Percentiles rank a stretch among this genome's conserved stretches.
Conservation (phyloP, 1,140 invertebrate species). For the Eulimnadia texana region DNA sequence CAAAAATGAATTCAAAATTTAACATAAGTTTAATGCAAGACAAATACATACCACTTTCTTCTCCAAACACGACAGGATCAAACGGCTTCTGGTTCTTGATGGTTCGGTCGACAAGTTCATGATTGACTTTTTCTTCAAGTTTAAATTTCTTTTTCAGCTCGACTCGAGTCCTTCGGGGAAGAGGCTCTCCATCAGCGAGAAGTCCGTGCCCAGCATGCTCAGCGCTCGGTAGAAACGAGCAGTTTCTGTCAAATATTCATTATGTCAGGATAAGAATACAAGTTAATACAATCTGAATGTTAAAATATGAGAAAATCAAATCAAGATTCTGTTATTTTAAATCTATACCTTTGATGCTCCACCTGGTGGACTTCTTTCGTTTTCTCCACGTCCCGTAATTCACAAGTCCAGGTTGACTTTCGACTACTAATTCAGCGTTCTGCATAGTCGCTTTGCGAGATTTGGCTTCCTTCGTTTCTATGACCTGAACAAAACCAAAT, state of each 20-base stretch:
- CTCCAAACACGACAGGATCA: constrained; percentile 22
- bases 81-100: constrained; percentile 34
- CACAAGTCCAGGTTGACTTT: constrained; percentile 36
- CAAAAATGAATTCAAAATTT: too few relatives aligned
- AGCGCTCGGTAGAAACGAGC: constrained; percentile 75
- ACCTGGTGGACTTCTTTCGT: constrained; percentile 24
- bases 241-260: constrained; percentile 44
- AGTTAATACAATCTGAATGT: background rate
- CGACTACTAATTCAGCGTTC: constrained; percentile 46
- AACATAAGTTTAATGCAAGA: background rate
- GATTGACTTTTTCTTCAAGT: constrained; percentile 43
- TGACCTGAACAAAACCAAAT: constrained; percentile 26
- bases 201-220: constrained; percentile 73
- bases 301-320: background rate
- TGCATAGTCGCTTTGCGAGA: constrained; percentile 43
- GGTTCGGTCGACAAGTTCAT: constrained; percentile 38
- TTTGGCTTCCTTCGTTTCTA: constrained; percentile 52
- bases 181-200: constrained; percentile 67
- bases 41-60: background rate
- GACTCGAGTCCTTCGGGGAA: constrained; percentile 58
- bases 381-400: constrained; percentile 41
- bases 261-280: constrained; percentile 3
- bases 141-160: constrained; percentile 70
- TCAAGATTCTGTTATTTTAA: too few relatives aligned
- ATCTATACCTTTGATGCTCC: constrained; percentile 27